Evolutionary conservation across 1,140 invertebrate genomes (phyloP).

Genomic region (Drosophila orosa): DNA sequence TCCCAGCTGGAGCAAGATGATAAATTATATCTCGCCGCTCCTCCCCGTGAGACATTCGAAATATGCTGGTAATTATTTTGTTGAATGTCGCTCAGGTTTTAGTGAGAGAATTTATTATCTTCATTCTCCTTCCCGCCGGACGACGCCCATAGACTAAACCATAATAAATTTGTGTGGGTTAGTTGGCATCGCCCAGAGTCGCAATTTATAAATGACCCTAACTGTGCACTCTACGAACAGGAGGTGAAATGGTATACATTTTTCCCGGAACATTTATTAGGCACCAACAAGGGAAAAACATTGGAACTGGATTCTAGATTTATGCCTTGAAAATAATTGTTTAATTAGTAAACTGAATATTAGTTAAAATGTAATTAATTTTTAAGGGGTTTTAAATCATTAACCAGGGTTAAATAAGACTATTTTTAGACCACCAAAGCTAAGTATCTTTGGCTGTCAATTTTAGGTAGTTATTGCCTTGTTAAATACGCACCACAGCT

Average conservation of each 20-base stretch:
- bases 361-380: neutral
- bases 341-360: too few relatives aligned
- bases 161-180: slow-evolving; percentile 69
- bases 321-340: neutral
- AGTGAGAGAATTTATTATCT: slow-evolving; percentile 67
- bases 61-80: slow-evolving; percentile 82
- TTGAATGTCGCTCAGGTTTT: slow-evolving; percentile 76
- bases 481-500: neutral
- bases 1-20: slow-evolving; percentile 38
- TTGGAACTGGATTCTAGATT: neutral
- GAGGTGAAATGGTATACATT: slow-evolving; percentile 10
- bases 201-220: slow-evolving; percentile 57
- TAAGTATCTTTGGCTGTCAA: neutral
- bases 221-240: slow-evolving; percentile 20
- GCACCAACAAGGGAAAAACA: neutral
- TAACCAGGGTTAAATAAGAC: too few relatives aligned
- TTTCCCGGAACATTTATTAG: neutral
- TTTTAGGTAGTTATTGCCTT: neutral
- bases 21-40: slow-evolving; percentile 49
- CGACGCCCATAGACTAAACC: slow-evolving; percentile 31
- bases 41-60: slow-evolving; percentile 67
- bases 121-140: slow-evolving; percentile 25
- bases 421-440: neutral
- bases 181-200: slow-evolving; percentile 28
- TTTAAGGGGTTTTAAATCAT: neutral